Conservation (phyloP, 1,140 invertebrate species). For the Brachionus sp. region DNA sequence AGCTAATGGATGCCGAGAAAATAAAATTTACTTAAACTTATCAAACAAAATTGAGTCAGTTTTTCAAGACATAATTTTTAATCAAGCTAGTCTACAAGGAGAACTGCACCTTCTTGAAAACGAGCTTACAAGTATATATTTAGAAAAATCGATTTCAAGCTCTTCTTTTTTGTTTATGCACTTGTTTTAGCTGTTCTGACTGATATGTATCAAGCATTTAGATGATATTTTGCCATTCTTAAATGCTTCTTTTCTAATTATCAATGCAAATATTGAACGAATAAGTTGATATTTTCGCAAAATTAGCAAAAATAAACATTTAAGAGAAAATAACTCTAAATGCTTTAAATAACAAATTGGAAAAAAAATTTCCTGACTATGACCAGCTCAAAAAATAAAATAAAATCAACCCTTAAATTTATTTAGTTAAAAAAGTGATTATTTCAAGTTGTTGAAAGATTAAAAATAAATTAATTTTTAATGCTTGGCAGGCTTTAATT, state of each 20-base stretch:
- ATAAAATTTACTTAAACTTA: background rate
- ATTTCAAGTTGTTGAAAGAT: background rate
- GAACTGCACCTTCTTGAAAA: background rate
- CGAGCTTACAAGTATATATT: background rate
- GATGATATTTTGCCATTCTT: background rate
- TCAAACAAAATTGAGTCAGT: background rate
- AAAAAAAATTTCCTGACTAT: no score
- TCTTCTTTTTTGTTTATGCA: background rate
- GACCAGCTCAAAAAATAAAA: no score
- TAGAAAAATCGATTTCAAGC: slow-evolving; percentile 3
- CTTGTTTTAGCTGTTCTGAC: background rate
- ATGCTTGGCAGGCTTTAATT: background rate
- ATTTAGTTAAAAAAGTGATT: background rate
- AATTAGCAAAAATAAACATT: slow-evolving; percentile 11
- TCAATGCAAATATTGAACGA: slow-evolving; percentile 2
- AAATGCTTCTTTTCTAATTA: slow-evolving; percentile 10
- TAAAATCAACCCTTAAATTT: no score
- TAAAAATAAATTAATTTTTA: background rate
- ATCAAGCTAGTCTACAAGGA: background rate
- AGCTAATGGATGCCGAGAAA: background rate
- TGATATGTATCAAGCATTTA: background rate
- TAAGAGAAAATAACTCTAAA: background rate
- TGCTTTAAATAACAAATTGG: background rate
- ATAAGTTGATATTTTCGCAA: background rate
- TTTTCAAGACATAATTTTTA: slow-evolving; percentile 4